phyloP scores from a whole-genome alignment of 2,113 vertebrate genomes.

The Urocynchramus pylzowi region DNA sequence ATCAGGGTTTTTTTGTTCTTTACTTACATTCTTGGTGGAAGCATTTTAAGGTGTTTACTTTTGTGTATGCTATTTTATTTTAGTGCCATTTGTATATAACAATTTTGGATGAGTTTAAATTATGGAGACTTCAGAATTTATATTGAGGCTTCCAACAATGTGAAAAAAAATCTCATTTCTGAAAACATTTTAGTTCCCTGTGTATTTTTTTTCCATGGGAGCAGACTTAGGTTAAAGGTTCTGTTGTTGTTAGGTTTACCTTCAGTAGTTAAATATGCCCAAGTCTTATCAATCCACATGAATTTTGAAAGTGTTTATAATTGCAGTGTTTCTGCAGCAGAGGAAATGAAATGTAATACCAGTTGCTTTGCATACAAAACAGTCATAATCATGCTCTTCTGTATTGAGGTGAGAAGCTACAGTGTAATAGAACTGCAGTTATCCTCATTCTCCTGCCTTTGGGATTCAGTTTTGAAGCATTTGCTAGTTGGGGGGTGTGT shows the following conservation, averaged over 20 bases:
- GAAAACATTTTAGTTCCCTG: neutral
- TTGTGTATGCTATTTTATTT: neutral
- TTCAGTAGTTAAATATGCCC: neutral
- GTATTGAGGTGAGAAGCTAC: neutral
- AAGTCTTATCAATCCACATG: neutral
- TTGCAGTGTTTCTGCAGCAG: neutral
- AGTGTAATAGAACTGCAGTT: neutral
- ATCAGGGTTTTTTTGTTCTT: neutral
- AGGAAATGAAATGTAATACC: neutral
- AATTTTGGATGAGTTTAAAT: neutral
- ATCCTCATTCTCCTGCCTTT: neutral
- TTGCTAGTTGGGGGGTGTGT: neutral
- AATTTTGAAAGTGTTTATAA: neutral
- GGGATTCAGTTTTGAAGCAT: neutral
- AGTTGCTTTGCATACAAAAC: neutral
- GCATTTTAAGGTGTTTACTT: neutral
- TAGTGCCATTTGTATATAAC: neutral
- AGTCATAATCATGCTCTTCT: neutral
- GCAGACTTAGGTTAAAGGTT: neutral
- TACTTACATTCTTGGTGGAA: neutral
- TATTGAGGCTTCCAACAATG: neutral
- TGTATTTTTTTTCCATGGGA: neutral
- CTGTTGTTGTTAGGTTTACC: neutral
- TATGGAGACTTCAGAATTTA: neutral
- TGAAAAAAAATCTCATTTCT: neutral